Evolutionary conservation across 2,888 invertebrate species (phyloP).

Genomic region (Hermaeophaga mercurialis): DNA sequence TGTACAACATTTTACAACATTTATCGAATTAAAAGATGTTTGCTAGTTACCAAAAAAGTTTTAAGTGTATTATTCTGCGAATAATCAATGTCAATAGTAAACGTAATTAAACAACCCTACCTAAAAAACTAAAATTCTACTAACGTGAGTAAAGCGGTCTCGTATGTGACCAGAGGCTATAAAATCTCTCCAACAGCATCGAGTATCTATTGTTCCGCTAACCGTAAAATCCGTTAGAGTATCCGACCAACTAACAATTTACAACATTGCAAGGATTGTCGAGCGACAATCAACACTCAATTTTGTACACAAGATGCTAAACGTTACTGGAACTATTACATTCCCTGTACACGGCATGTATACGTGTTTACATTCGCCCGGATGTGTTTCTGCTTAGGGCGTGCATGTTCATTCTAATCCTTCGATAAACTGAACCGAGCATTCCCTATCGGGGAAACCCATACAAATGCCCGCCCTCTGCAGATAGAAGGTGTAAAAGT

Average conservation of each 20-base stretch:
- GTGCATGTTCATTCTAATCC: conserved; percentile 15
- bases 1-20: too few species aligned
- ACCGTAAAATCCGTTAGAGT: not conserved
- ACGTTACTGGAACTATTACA: conserved; percentile 16
- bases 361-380: conserved; percentile 17
- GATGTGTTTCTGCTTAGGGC: conserved; percentile 15
- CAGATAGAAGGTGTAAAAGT: not conserved
- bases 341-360: conserved; percentile 8
- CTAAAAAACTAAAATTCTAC: too few species aligned
- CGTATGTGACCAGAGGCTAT: too few species aligned
- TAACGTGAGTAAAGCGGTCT: too few species aligned
- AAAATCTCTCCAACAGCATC: too few species aligned
- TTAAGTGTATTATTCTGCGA: too few species aligned
- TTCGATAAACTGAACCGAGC: not conserved
- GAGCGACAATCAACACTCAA: conserved; percentile 20
- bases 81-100: too few species aligned
- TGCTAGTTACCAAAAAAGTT: too few species aligned
- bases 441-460: not conserved
- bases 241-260: conserved; percentile 2
- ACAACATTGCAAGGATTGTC: conserved; percentile 11
- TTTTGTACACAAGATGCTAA: conserved; percentile 22
- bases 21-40: too few species aligned
- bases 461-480: not conserved
- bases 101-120: too few species aligned
- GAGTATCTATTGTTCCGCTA: not conserved